A percentile compares a stretch with the other conserved stretches of the same genome.
Evolutionary conservation across 2,888 invertebrate species (phyloP).

Genomic region (Himalopsyche anomala): DNA sequence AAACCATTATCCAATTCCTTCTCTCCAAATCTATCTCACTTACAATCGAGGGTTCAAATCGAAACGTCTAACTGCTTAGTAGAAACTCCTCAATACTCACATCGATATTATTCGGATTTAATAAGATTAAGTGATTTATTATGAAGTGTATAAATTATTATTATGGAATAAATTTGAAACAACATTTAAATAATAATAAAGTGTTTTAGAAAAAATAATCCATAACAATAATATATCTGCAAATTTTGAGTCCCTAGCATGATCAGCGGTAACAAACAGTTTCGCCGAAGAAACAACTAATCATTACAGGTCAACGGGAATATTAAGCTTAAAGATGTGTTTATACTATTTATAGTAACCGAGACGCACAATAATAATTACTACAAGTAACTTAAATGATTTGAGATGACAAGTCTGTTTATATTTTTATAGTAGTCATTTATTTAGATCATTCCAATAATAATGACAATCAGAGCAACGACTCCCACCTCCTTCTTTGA

Average conservation of each 20-base stretch:
- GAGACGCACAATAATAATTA: slow-evolving; percentile 1
- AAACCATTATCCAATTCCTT: too few species aligned
- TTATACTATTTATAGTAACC: background rate
- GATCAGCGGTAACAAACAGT: slow-evolving; percentile 8
- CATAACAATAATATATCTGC: too few species aligned
- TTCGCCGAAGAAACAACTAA: slow-evolving; percentile 8
- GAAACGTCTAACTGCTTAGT: too few species aligned
- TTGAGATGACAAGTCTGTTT: background rate
- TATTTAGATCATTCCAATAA: background rate
- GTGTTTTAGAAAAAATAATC: too few species aligned
- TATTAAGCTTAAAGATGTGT: slow-evolving; percentile 11
- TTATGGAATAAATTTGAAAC: too few species aligned
- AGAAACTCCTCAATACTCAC: too few species aligned
- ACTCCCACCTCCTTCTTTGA: background rate
- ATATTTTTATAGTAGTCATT: background rate
- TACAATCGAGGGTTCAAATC: too few species aligned
- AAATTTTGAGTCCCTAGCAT: background rate
- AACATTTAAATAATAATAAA: too few species aligned
- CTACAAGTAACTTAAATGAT: background rate
- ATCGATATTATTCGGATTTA: too few species aligned
- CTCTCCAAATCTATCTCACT: too few species aligned
- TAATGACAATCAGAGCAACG: background rate
- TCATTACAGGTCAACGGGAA: slow-evolving; percentile 21
- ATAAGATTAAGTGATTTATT: too few species aligned
- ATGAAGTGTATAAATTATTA: too few species aligned